A percentile compares a stretch with the other conserved stretches of the same genome.
Conservation (phyloP, 2,888 invertebrate genomes). For the Dolomedes plantarius region DNA sequence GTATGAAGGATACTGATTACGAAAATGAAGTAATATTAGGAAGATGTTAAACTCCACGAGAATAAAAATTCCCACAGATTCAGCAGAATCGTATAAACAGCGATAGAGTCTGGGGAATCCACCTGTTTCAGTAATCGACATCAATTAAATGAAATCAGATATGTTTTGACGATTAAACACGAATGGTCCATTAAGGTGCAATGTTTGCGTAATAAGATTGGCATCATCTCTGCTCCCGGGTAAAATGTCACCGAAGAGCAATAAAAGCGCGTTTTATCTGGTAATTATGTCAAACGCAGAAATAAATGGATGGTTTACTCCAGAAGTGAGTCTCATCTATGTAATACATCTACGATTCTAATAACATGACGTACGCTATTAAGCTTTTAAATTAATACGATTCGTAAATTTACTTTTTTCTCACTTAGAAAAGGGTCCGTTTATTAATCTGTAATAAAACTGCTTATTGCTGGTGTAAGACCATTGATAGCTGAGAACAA, state of each 20-base stretch:
- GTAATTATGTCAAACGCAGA: background rate
- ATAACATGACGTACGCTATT: background rate
- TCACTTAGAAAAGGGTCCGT: no score
- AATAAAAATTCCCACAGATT: no score
- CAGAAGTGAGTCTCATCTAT: background rate
- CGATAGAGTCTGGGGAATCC: no score
- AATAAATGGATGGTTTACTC: background rate
- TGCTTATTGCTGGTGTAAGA: no score
- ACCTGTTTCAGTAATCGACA: background rate
- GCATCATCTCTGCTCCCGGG: background rate
- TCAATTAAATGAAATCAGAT: background rate
- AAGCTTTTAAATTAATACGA: background rate
- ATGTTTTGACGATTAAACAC: background rate
- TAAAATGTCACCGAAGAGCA: background rate
- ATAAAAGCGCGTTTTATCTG: background rate
- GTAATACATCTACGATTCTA: background rate
- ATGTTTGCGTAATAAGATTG: conserved; percentile 3
- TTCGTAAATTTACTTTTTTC: no score
- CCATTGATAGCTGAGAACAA: no score
- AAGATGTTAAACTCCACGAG: no score
- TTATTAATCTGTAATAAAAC: no score
- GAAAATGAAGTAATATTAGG: no score
- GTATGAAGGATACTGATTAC: no score
- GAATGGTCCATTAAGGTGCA: background rate
- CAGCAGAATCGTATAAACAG: no score